These are phyloP conservation scores for Drosophila parthenogenetica DNA, from an alignment of 2,888 invertebrate species.

Conservation along the genomic window DNA sequence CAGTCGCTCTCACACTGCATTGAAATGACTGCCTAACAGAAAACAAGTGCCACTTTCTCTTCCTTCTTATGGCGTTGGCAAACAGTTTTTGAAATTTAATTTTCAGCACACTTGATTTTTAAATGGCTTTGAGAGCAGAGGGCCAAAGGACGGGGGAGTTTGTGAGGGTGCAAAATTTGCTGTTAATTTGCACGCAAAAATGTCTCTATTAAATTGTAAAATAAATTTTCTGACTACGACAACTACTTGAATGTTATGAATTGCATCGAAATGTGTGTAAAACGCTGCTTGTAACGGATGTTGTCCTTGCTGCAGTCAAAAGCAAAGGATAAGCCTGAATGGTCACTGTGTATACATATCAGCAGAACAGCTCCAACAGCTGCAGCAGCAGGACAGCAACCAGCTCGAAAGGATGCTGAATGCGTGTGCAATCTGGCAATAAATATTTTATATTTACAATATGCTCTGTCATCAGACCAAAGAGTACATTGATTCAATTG, in stretches of 20 bases:
- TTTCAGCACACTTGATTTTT: slow-evolving; percentile 72
- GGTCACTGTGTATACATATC: slow-evolving; percentile 47
- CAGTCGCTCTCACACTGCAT: slow-evolving; percentile 50
- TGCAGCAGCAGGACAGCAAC: slow-evolving; percentile 15
- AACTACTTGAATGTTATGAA: slow-evolving; percentile 57
- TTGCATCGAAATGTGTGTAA: slow-evolving; percentile 47
- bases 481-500: background rate
- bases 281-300: slow-evolving; percentile 57
- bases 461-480: slow-evolving; percentile 5
- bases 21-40: slow-evolving; percentile 16
- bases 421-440: slow-evolving; percentile 73
- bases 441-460: slow-evolving; percentile 73
- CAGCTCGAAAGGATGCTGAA: slow-evolving; percentile 19
- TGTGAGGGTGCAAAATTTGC: slow-evolving; percentile 35
- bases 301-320: slow-evolving; percentile 58
- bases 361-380: slow-evolving; percentile 20
- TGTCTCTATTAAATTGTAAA: slow-evolving; percentile 68
- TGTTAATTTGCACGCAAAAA: slow-evolving; percentile 71
- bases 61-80: slow-evolving; percentile 2
- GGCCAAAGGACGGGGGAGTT: background rate
- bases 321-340: slow-evolving; percentile 65
- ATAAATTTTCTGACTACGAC: slow-evolving; percentile 24
- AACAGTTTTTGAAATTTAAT: slow-evolving; percentile 66
- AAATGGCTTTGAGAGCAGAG: slow-evolving; percentile 34
- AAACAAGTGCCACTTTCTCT: background rate